Base-by-base conservation (phyloP, 2,113 vertebrate genomes). In the Pundamilia nyererei region DNA sequence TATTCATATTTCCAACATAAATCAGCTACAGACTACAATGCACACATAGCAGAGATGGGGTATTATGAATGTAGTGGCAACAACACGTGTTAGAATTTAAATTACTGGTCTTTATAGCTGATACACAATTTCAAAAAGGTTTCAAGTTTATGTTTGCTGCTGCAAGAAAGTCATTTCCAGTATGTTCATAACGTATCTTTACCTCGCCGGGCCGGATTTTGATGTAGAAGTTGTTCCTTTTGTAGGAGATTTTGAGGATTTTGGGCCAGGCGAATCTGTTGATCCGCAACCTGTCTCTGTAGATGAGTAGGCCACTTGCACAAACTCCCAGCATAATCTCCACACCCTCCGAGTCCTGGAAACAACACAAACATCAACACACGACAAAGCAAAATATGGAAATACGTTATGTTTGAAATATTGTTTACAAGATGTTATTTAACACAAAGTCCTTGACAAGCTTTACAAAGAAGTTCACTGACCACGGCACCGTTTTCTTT, bases 141-240 rank as follows among this genome's bases (percentile, higher is more conserved):
- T 11, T 29, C 6, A 5, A 49, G 9, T 10, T 47, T 29, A 75
- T 9, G 17, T 35, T 35, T 68, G 19, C 35, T 62, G 42, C 24
- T 21, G 62, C 62, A 72, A 45, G 21, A 45, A 45, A 72, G 40
- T 47, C 14, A 75, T 47, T 47, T 47, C 40, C 40, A 75, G 9
- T 47, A 75, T 75, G 15, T 77, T 29, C 45, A 42, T 14, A 17
- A 54, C 5, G 2, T 17, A 11, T n/a, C 13, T 95, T 96, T 94
- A 99, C 98, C 97, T 99, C 98, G 60, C 98, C 98, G 0, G 98
- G 98, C 9, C 98, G 97, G 89, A 99, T 99, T 95, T 99, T 99
- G 94, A 99, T 99, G 96, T 98, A 99, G 95, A 99, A 99, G 93
- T 98, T 99, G 95, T 99, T 99, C 90, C 98, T 97, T 96, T 99